Percentiles rank a stretch among this genome's conserved stretches.
Evolutionary conservation across 37 sponge, comb jelly and placozoan species (phyloP).

Genomic region (Chondrosia reniformis): DNA sequence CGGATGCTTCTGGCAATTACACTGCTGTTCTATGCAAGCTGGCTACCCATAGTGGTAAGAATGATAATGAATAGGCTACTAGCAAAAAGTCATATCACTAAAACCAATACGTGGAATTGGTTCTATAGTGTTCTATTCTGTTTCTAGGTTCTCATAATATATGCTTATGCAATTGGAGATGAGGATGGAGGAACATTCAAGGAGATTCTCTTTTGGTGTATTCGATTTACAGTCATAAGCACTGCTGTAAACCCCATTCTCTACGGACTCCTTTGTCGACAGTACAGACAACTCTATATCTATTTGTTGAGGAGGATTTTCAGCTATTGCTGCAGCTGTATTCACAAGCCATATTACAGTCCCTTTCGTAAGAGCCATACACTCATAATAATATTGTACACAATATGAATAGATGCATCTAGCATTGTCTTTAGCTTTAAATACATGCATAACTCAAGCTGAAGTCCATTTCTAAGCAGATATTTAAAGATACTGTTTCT

Average conservation of each 20-base stretch:
- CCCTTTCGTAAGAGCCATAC: constrained; percentile 8
- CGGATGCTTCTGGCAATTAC: constrained; percentile 68
- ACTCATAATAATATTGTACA: not conserved
- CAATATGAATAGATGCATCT: too few relatives aligned
- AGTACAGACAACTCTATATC: constrained; percentile 66
- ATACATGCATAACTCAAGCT: not conserved
- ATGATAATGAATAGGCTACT: too few relatives aligned
- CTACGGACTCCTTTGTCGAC: constrained; percentile 67
- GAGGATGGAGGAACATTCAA: not conserved
- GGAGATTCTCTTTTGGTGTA: constrained; percentile 61
- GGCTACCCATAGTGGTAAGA: constrained; percentile 72
- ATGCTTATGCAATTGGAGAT: not conserved
- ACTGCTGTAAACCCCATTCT: constrained; percentile 66
- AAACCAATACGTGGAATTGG: not conserved
- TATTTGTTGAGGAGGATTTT: constrained; percentile 31
- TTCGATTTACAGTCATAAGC: constrained; percentile 59
- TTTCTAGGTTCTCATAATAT: not conserved
- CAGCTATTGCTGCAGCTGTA: constrained; percentile 30
- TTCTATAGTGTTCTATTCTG: not conserved
- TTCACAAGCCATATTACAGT: constrained; percentile 30
- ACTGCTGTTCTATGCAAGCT: constrained; percentile 64
- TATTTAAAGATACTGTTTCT: not conserved
- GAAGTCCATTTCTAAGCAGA: not conserved
- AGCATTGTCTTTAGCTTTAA: too few relatives aligned
- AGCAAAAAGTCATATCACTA: too few relatives aligned